A percentile compares a stretch with the other conserved stretches of the same genome.
Conservation (phyloP, 2,113 vertebrate species). For the Colistium nudipinnis region DNA sequence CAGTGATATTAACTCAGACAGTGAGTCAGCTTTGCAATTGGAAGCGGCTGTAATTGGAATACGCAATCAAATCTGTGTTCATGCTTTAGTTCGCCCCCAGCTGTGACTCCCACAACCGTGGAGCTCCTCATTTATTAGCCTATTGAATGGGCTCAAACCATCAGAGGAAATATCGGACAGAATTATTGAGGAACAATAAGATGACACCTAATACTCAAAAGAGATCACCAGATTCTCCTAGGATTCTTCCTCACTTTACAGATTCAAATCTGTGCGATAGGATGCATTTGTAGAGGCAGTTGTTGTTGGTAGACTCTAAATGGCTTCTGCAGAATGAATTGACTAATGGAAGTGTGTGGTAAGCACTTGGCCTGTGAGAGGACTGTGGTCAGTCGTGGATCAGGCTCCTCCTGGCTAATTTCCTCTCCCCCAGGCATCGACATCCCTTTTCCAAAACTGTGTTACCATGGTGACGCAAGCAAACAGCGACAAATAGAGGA, state of each 20-base stretch:
- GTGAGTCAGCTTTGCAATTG: no score
- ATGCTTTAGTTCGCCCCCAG: no score
- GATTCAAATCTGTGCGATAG: not conserved
- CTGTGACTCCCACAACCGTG: no score
- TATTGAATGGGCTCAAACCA: no score
- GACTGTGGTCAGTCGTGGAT: conserved; percentile 37
- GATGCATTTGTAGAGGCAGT: not conserved
- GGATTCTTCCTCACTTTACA: not conserved
- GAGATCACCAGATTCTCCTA: no score
- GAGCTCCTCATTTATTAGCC: no score
- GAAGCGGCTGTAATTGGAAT: no score
- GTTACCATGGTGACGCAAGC: conserved; percentile 61
- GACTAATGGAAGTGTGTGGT: conserved; percentile 5
- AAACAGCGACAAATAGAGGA: conserved; percentile 71
- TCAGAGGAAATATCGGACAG: no score
- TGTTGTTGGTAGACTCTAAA: not conserved
- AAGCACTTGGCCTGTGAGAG: conserved; percentile 22
- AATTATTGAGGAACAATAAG: no score
- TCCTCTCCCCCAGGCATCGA: conserved; percentile 35
- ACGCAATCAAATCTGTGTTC: no score
- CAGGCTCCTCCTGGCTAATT: conserved; percentile 24
- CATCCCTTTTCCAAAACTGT: conserved; percentile 28
- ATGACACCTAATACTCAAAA: no score
- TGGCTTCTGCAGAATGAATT: not conserved
- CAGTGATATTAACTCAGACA: not conserved